Percentiles rank a stretch among this genome's conserved stretches.
phyloP scores from a whole-genome alignment of 2,113 vertebrate genomes.

The Acinonyx jubatus region DNA sequence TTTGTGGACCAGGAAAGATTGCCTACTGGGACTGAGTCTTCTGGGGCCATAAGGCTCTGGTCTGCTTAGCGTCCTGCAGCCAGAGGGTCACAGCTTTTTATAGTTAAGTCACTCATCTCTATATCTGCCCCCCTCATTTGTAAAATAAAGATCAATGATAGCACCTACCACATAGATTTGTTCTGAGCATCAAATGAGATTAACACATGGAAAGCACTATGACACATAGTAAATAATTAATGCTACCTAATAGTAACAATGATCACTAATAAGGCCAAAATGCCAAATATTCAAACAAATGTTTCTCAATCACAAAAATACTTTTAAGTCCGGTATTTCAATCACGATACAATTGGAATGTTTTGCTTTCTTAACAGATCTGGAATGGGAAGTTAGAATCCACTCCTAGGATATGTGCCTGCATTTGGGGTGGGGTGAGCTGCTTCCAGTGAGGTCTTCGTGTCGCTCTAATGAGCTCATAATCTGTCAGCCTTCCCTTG shows the following conservation, averaged over 20 bases:
- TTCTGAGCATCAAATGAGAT: not conserved
- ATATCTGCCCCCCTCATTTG: not conserved
- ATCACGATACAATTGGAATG: not conserved
- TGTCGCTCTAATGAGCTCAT: not conserved
- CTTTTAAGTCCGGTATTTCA: not conserved
- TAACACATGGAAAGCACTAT: not conserved
- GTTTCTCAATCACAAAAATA: not conserved
- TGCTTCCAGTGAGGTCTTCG: not conserved
- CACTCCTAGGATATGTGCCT: not conserved
- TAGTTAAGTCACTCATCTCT: not conserved
- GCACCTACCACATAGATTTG: not conserved
- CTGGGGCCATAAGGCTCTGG: not conserved
- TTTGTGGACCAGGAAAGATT: not conserved
- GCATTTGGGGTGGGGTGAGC: not conserved
- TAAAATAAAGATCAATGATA: not conserved
- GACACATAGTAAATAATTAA: not conserved
- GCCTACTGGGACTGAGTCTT: not conserved
- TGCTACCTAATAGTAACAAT: not conserved
- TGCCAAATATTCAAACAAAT: not conserved
- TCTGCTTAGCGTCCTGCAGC: not conserved
- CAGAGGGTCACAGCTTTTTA: not conserved
- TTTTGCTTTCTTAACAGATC: not conserved
- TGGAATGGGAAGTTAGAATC: not conserved
- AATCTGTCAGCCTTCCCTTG: not conserved
- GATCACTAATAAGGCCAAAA: not conserved